These are phyloP conservation scores for Apostichopus parvimensis DNA, from an alignment of 35 echinoderm and acorn worm genomes.

Conservation along the genomic window DNA sequence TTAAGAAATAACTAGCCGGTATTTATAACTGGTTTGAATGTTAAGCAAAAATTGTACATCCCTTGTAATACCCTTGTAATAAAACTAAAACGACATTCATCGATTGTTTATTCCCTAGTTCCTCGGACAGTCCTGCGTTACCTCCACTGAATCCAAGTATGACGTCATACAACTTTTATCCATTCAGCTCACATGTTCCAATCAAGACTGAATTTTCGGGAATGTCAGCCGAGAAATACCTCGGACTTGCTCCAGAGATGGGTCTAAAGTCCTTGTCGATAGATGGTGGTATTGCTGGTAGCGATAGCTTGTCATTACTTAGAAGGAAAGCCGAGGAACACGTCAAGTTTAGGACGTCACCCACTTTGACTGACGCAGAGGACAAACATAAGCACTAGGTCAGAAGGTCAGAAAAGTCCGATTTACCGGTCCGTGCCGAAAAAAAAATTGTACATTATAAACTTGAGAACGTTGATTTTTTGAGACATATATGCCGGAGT, in stretches of 20 bases:
- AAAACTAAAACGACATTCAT: not conserved
- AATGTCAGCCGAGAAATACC: constrained; percentile 34
- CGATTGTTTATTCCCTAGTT: not conserved
- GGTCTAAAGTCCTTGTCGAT: constrained; percentile 30
- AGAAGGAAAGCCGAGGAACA: constrained; percentile 57
- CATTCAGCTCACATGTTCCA: constrained; percentile 28
- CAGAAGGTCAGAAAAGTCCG: not conserved
- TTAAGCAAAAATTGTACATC: not conserved
- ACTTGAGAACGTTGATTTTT: no score
- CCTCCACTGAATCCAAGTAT: constrained; percentile 23
- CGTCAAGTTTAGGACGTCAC: constrained; percentile 38
- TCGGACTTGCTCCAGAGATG: constrained; percentile 38
- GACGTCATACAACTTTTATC: constrained; percentile 56
- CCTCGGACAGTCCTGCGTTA: constrained; percentile 17
- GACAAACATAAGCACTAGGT: constrained; percentile 47
- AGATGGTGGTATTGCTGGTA: constrained; percentile 14
- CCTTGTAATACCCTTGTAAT: not conserved
- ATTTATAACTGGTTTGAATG: no score
- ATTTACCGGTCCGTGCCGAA: no score
- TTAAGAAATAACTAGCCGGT: no score
- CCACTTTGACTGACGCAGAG: not conserved
- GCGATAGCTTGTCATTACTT: constrained; percentile 32
- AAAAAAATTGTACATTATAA: no score
- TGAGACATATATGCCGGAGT: no score
- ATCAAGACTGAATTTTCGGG: constrained; percentile 49